Percentiles rank a stretch among this genome's conserved stretches.
phyloP scores from a whole-genome alignment of 2,888 invertebrate genomes.

The Himalopsyche tibetana region DNA sequence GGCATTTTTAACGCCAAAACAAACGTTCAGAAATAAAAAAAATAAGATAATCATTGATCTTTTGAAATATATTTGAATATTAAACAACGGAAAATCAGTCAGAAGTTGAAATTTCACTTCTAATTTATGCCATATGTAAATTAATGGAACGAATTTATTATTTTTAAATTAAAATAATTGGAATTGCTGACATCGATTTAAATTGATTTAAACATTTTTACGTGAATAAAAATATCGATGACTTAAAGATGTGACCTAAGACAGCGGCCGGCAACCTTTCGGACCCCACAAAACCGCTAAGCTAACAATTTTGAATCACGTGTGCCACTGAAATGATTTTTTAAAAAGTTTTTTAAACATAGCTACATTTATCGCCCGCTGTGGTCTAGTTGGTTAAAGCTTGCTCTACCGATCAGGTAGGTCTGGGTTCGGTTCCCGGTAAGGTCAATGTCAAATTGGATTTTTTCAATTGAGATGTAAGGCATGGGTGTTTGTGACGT shows the following conservation, averaged over 20 bases:
- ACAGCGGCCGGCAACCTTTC: background rate
- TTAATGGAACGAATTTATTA: background rate
- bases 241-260: background rate
- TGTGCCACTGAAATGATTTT: too few relatives aligned
- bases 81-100: background rate
- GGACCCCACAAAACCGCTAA: too few relatives aligned
- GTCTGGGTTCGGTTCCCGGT: too few relatives aligned
- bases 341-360: too few relatives aligned
- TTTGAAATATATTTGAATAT: background rate
- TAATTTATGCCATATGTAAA: background rate
- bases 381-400: too few relatives aligned
- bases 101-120: background rate
- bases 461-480: too few relatives aligned
- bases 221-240: constrained; percentile 10
- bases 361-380: too few relatives aligned
- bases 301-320: too few relatives aligned
- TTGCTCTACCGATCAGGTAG: too few relatives aligned
- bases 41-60: background rate
- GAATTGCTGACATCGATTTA: background rate
- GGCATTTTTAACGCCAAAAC: constrained; percentile 25
- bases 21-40: background rate
- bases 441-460: too few relatives aligned
- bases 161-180: background rate
- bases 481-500: too few relatives aligned
- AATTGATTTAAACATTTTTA: background rate